These are phyloP conservation scores for Tinamus major DNA, from an alignment of 2,797 vertebrate species.

Conservation along the genomic window DNA sequence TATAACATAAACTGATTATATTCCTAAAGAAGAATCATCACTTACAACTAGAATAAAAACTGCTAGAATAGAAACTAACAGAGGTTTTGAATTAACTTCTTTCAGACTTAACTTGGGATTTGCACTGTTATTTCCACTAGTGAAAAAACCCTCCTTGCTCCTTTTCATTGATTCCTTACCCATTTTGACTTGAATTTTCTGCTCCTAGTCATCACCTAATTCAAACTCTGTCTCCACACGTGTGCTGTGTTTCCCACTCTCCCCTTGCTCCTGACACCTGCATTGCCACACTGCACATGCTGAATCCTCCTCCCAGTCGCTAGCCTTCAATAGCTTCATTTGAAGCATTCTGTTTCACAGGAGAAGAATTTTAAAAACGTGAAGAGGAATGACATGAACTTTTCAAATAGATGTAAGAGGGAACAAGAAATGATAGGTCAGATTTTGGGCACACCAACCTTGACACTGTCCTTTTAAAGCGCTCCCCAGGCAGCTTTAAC, in stretches of 20 bases:
- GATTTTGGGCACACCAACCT: conserved; percentile 70
- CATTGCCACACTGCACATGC: background rate
- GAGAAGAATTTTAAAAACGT: background rate
- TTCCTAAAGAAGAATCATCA: background rate
- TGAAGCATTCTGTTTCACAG: conserved; percentile 17
- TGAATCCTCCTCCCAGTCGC: background rate
- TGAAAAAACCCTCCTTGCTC: background rate
- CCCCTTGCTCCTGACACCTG: background rate
- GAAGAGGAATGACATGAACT: conserved; percentile 31
- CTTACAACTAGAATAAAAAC: background rate
- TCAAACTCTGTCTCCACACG: background rate
- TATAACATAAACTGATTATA: background rate
- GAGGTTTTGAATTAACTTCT: background rate
- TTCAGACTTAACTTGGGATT: background rate
- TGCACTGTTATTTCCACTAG: background rate
- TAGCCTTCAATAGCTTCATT: conserved; percentile 14
- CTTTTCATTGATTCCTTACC: background rate
- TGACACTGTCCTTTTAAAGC: conserved; percentile 75
- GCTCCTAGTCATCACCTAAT: background rate
- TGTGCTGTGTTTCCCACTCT: background rate
- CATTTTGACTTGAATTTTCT: background rate
- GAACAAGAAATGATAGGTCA: conserved; percentile 49
- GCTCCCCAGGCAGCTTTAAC: conserved; percentile 74
- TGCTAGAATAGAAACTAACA: background rate
- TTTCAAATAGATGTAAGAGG: conserved; percentile 61